These are phyloP conservation scores for Venustaconcha ellipsiformis DNA, from an alignment of 1,140 invertebrate genomes.

Conservation along the genomic window DNA sequence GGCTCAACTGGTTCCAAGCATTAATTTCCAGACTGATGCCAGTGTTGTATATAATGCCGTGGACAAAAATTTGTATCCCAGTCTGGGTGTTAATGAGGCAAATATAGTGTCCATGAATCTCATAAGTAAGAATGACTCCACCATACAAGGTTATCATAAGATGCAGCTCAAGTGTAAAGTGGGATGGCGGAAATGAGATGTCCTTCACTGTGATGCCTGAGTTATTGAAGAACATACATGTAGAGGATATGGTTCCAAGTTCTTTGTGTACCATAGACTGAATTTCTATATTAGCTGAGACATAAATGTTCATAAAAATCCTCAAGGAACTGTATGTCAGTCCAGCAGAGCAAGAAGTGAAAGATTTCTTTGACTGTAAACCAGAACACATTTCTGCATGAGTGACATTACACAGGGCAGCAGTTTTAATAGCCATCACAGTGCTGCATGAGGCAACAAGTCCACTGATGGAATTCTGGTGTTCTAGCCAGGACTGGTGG, in stretches of 20 bases:
- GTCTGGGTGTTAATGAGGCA: slow-evolving; percentile 10
- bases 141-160: slow-evolving; percentile 12
- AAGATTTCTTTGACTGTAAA: too few species aligned
- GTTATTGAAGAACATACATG: too few species aligned
- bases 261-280: too few species aligned
- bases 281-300: too few species aligned
- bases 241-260: too few species aligned
- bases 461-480: slow-evolving; percentile 9
- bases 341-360: too few species aligned
- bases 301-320: too few species aligned
- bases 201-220: slow-evolving; percentile 7
- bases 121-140: slow-evolving; percentile 21
- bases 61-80: slow-evolving; percentile 12
- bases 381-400: slow-evolving; percentile 5
- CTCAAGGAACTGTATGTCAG: too few species aligned
- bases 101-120: slow-evolving; percentile 11
- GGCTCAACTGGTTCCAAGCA: slow-evolving; percentile 39
- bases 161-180: slow-evolving; percentile 29
- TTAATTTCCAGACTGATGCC: slow-evolving; percentile 28
- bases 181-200: slow-evolving; percentile 9
- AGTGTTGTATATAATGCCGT: slow-evolving; percentile 20
- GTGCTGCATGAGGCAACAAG: slow-evolving; percentile 23
- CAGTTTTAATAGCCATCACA: slow-evolving; percentile 18
- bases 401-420: slow-evolving; percentile 18
- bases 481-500: slow-evolving; percentile 8